Evolutionary conservation across 1,140 invertebrate species (phyloP).

Genomic region (Euborellia annulipes): DNA sequence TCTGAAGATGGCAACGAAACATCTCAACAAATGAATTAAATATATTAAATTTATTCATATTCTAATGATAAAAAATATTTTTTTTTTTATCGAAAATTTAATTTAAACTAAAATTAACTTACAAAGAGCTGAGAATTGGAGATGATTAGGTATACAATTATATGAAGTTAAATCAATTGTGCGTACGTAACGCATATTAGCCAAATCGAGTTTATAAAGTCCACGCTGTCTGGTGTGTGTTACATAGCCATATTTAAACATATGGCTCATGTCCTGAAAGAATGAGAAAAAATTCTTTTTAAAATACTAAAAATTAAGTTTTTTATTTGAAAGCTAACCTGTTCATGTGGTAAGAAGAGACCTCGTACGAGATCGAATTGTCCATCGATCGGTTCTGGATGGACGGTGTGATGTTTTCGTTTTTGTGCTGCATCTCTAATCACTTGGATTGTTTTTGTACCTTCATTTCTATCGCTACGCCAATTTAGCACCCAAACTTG

Average conservation of each 20-base stretch:
- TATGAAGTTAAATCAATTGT: slow-evolving; percentile 57
- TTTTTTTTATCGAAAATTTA: too few species aligned
- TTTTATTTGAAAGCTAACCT: slow-evolving; percentile 21
- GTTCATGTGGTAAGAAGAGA: slow-evolving; percentile 48
- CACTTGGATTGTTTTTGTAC: slow-evolving; percentile 58
- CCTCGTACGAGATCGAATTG: slow-evolving; percentile 61
- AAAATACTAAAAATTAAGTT: neutral
- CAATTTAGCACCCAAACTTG: slow-evolving; percentile 69
- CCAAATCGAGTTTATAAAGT: slow-evolving; percentile 60
- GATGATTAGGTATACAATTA: slow-evolving; percentile 53
- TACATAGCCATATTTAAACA: slow-evolving; percentile 61
- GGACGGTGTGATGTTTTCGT: slow-evolving; percentile 59
- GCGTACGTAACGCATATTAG: slow-evolving; percentile 56
- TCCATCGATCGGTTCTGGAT: slow-evolving; percentile 63
- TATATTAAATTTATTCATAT: too few species aligned
- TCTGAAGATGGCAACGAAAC: too few species aligned
- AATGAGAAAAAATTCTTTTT: too few species aligned
- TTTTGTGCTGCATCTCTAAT: slow-evolving; percentile 60
- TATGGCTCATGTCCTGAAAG: slow-evolving; percentile 39
- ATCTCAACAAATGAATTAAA: too few species aligned
- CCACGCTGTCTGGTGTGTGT: slow-evolving; percentile 57
- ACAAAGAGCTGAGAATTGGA: slow-evolving; percentile 62
- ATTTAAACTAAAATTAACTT: slow-evolving; percentile 24
- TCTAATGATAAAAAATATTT: too few species aligned
- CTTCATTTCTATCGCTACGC: slow-evolving; percentile 37